phyloP scores from a whole-genome alignment of 23 tunicate species.

The Styela clava region DNA sequence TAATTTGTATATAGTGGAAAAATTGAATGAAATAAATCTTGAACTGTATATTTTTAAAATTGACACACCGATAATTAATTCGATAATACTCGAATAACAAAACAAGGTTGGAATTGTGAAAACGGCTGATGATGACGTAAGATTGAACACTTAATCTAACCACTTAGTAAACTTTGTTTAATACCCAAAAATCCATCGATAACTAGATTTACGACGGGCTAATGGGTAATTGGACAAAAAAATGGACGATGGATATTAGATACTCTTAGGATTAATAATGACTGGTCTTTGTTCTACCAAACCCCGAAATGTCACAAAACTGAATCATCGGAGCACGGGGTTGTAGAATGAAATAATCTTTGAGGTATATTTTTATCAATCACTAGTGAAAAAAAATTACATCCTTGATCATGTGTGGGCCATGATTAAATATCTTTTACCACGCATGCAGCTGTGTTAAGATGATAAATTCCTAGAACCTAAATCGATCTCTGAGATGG shows the following conservation, averaged over 20 bases:
- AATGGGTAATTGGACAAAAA: not conserved
- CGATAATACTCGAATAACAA: too few species aligned
- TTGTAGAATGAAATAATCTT: not conserved
- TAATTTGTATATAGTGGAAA: too few species aligned
- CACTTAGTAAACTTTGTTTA: not conserved
- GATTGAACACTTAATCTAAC: too few species aligned
- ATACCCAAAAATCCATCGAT: not conserved
- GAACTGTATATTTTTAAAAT: too few species aligned
- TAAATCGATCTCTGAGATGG: not conserved
- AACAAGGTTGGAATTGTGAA: too few species aligned
- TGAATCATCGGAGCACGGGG: not conserved
- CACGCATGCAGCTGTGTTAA: too few species aligned
- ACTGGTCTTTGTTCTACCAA: not conserved
- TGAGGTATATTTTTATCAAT: too few species aligned
- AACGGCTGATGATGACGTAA: too few species aligned
- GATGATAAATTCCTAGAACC: too few species aligned
- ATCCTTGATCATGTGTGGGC: not conserved
- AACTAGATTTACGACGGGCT: not conserved
- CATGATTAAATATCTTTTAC: not conserved
- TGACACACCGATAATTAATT: too few species aligned
- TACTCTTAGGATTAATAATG: not conserved
- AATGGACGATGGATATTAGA: not conserved
- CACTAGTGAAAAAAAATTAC: too few species aligned
- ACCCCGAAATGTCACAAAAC: not conserved
- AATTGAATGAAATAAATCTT: too few species aligned